These are phyloP conservation scores for Eueremaeus valkanovi DNA, from an alignment of 2,888 invertebrate genomes.

Conservation along the genomic window DNA sequence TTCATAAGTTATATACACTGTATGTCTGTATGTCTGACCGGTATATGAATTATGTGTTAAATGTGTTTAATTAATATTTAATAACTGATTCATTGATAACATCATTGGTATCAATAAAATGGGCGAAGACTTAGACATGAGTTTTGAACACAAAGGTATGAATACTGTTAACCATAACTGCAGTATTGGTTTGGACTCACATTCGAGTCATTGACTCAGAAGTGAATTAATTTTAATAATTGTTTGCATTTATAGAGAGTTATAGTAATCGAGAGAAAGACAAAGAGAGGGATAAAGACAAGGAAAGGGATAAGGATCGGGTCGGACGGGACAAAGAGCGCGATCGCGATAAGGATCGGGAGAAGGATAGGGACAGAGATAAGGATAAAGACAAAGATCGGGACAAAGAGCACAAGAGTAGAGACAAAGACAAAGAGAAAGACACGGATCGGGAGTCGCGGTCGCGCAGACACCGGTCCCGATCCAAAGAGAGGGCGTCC, in stretches of 20 bases:
- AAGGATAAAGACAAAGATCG: neutral
- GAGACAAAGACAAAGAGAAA: neutral
- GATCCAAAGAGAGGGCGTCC: neutral
- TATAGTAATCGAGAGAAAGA: neutral
- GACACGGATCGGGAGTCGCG: neutral
- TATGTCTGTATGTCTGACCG: too few relatives aligned
- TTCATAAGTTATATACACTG: too few relatives aligned
- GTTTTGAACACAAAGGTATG: conserved; percentile 22
- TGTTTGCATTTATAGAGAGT: too few relatives aligned
- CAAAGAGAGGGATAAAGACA: neutral
- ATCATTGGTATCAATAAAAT: neutral
- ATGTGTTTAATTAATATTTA: too few relatives aligned
- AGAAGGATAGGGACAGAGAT: neutral
- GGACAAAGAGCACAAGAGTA: neutral
- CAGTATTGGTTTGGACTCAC: neutral
- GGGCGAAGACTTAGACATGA: conserved; percentile 17
- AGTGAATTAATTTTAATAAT: too few relatives aligned
- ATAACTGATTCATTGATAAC: neutral
- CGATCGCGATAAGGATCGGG: neutral
- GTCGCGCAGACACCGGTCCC: too few relatives aligned
- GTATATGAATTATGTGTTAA: too few relatives aligned
- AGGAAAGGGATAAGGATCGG: neutral
- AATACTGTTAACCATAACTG: neutral
- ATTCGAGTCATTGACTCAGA: too few relatives aligned
- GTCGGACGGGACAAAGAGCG: neutral